Evolutionary conservation across 2,888 invertebrate genomes (phyloP), one percentile per base, ranked within the genome.

Genomic region (Platycheirus albimanus): DNA sequence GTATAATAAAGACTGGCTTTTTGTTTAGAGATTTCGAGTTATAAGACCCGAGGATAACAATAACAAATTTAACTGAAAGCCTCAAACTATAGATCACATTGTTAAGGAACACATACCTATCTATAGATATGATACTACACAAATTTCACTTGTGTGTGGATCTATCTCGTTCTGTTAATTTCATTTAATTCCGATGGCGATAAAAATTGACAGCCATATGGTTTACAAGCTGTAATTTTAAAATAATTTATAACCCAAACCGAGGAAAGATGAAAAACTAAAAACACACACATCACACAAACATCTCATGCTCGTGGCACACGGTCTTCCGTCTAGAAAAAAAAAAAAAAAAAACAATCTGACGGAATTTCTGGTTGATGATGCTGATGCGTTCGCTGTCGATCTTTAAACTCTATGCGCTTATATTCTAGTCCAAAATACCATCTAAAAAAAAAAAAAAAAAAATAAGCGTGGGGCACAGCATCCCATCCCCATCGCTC

Each of bases 131-230:
- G 8, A 1, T 52, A 19, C 38, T 15, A 66, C 36, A 64, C 63
- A 63, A 8, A 13, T 33, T 61, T 28, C 0, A 15, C n/a, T 2
- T 52, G 13, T 51, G 30, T 19, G 49, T 63, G 28, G 24, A 28
- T 28, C 33, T 24, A 28, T 33, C n/a, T n/a, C n/a, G 7, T 13
- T 63, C 33, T 64, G 67, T 71, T 76, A 78, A 69, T 78, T 72
- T 78, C 72, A 61, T 74, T 83, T 72, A 69, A 83, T 77, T 56
- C 38, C 77, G 51, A 72, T 78, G 83, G 72, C 72, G 66, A 83
- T 83, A 83, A 78, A 78, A 83, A 78, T 78, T 78, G 77, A 78
- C 77, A 74, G 77, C 78, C 77, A 83, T 78, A 83, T 78, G 78
- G 83, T 58, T 78, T 74, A 69, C 69, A 83, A 66, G 76, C 66